phyloP scores from a whole-genome alignment of 2,888 invertebrate species.

The Laothoe populi region DNA sequence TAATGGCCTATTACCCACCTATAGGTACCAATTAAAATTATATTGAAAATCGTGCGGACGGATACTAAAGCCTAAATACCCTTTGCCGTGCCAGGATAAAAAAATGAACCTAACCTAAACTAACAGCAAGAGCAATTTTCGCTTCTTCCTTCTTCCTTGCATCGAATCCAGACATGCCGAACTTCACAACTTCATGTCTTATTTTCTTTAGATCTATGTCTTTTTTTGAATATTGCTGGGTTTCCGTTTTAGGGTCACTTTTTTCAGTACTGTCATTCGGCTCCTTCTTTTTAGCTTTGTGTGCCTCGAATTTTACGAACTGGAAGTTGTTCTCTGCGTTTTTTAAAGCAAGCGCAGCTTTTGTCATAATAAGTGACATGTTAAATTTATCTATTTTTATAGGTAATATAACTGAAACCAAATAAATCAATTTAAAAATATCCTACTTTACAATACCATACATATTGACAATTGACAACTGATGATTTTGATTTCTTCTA shows the following conservation, averaged over 20 bases:
- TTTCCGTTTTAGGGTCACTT: constrained; percentile 38
- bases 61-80: too few relatives aligned
- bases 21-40: too few relatives aligned
- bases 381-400: constrained; percentile 39
- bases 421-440: neutral
- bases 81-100: neutral
- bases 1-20: too few relatives aligned
- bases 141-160: constrained; percentile 89
- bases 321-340: constrained; percentile 72
- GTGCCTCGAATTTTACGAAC: constrained; percentile 77
- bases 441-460: too few relatives aligned
- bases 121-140: constrained; percentile 90
- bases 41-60: too few relatives aligned
- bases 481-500: too few relatives aligned
- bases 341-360: constrained; percentile 78
- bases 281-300: constrained; percentile 78
- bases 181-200: constrained; percentile 92
- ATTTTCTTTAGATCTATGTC: constrained; percentile 90
- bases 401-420: too few relatives aligned
- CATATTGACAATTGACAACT: too few relatives aligned
- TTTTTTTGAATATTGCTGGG: constrained; percentile 47
- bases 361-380: constrained; percentile 77
- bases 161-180: constrained; percentile 91
- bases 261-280: constrained; percentile 38
- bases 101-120: constrained; percentile 85